These are phyloP conservation scores for Tenthredo scrophulariae DNA, from an alignment of 2,888 invertebrate species.

Conservation along the genomic window DNA sequence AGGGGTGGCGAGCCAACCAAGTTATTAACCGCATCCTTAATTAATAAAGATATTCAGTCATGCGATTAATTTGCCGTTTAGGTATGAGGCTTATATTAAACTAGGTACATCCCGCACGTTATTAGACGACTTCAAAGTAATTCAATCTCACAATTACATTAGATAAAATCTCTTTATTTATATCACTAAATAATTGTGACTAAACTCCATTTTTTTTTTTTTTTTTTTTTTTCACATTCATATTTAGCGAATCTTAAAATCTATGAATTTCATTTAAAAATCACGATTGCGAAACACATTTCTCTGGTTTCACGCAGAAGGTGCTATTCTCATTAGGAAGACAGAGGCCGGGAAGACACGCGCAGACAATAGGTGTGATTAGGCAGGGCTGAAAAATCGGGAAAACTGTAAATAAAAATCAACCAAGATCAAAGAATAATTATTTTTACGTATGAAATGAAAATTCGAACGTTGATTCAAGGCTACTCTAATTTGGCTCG, in stretches of 20 bases:
- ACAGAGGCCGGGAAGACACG: neutral
- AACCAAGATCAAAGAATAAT: neutral
- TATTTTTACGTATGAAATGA: neutral
- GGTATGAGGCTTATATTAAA: constrained; percentile 54
- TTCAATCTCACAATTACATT: constrained; percentile 5
- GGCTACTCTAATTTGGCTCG: too few species aligned
- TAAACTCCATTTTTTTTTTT: neutral
- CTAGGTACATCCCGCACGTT: constrained; percentile 24
- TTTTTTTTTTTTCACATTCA: neutral
- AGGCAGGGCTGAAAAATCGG: neutral
- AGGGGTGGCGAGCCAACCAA: constrained; percentile 56
- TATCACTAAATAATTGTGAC: neutral
- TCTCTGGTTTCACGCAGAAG: neutral
- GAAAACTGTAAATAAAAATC: neutral
- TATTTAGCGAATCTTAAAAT: too few species aligned
- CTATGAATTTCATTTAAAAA: neutral
- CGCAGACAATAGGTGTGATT: neutral
- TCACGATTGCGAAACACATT: neutral
- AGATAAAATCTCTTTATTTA: neutral
- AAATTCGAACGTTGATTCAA: neutral
- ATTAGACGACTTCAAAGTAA: constrained; percentile 48
- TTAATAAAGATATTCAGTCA: constrained; percentile 61
- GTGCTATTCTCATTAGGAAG: neutral
- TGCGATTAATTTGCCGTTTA: constrained; percentile 57
- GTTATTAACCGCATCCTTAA: constrained; percentile 62